Evolutionary conservation across 2,113 vertebrate species (phyloP), one percentile per base, ranked within the genome.

Genomic region (Eupsittula cactorum): DNA sequence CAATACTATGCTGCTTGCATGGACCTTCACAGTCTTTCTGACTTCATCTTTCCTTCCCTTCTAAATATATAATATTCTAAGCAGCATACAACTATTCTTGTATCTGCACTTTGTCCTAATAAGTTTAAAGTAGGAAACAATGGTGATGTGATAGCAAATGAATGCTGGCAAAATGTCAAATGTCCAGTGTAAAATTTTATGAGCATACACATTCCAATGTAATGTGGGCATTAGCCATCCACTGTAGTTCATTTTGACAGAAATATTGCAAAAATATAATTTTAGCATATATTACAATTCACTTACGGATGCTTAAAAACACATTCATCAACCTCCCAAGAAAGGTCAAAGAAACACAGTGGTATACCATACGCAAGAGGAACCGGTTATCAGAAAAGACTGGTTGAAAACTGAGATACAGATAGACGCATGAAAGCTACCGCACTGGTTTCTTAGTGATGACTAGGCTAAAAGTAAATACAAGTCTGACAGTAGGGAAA

Each of bases 101-200:
- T 95, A 96, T 94, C 87, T 47, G 87, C 42, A 77, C 96, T 98
- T 94, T 76, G 84, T 93, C 86, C 83, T 90, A 91, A 42, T 17
- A 86, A 74, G 93, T 88, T 96, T 83, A 44, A 97, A 97, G 92
- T 95, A 97, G 94, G 92, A 97, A 98, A 98, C 90, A 97, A 97
- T 96, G 97, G 95, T 98, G 98, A 98, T 98, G 92, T 97, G 98
- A 98, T 97, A 92, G 94, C 95, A 97, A 98, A 97, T 96, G 96
- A 98, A 98, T 98, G 98, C 98, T 98, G 98, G 98, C 98, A 97
- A 98, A 97, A 95, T 78, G 92, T 97, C 97, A 98, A 97, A 96
- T 97, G 98, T 98, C 98, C 98, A 39, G 95, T 97, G 92, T 98
- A 98, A 98, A 98, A 98, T 98, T 97, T 98, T 98, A 98, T 97